phyloP scores from a whole-genome alignment of 2,888 invertebrate genomes.

The Lymantria monacha region DNA sequence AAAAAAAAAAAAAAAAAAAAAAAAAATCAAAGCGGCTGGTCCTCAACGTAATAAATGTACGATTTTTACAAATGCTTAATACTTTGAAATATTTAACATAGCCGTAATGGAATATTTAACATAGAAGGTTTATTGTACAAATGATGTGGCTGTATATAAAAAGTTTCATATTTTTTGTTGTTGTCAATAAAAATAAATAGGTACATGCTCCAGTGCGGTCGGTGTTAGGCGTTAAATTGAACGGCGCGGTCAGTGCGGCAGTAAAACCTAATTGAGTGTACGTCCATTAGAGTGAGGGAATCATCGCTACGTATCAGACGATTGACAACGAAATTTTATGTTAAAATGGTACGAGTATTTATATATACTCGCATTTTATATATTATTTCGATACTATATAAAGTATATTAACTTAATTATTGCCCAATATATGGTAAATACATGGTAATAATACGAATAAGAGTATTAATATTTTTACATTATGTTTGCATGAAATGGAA shows the following conservation, averaged over 20 bases:
- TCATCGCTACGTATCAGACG: slow-evolving; percentile 31
- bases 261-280: slow-evolving; percentile 79
- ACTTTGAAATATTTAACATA: too few species aligned
- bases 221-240: slow-evolving; percentile 76
- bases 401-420: too few species aligned
- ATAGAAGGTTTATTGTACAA: not conserved
- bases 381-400: too few species aligned
- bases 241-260: slow-evolving; percentile 55
- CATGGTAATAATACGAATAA: too few species aligned
- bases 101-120: not conserved
- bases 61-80: too few species aligned
- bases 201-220: slow-evolving; percentile 59
- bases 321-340: slow-evolving; percentile 36
- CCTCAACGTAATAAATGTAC: too few species aligned
- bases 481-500: too few species aligned
- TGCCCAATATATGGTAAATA: too few species aligned
- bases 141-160: slow-evolving; percentile 11
- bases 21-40: too few species aligned
- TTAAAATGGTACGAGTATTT: slow-evolving; percentile 9
- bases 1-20: too few species aligned
- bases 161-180: slow-evolving; percentile 37
- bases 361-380: too few species aligned
- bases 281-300: slow-evolving; percentile 59
- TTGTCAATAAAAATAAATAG: slow-evolving; percentile 73
- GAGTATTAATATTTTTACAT: too few species aligned